These are phyloP conservation scores for Arizona elegans DNA, from an alignment of 2,113 vertebrate species.

Conservation along the genomic window DNA sequence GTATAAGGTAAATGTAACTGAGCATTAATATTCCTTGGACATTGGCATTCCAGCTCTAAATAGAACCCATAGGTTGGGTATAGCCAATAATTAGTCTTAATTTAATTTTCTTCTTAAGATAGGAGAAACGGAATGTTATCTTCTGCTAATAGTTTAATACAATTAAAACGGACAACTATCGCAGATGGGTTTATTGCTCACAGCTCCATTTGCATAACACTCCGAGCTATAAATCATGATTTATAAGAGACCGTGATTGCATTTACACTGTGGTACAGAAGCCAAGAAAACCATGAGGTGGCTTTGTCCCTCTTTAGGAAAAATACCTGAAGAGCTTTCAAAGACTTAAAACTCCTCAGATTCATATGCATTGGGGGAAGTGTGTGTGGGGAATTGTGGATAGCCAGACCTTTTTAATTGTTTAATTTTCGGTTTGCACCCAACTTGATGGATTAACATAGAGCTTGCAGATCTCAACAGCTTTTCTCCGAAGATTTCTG, in stretches of 20 bases:
- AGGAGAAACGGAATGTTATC: neutral
- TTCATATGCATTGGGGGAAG: neutral
- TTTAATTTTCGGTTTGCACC: neutral
- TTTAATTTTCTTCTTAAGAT: neutral
- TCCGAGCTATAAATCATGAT: neutral
- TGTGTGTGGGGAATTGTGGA: neutral
- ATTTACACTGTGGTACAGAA: neutral
- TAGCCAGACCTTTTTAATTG: neutral
- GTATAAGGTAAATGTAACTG: neutral
- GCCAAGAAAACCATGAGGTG: neutral
- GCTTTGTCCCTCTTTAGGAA: neutral
- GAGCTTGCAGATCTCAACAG: neutral
- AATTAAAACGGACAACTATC: neutral
- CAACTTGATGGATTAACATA: neutral
- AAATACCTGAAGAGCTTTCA: neutral
- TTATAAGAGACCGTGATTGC: neutral
- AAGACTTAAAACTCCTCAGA: neutral
- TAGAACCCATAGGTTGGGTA: neutral
- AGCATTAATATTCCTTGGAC: neutral
- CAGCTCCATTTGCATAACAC: neutral
- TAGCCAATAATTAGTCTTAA: neutral
- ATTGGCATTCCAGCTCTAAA: neutral
- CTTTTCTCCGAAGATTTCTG: constrained; percentile 37
- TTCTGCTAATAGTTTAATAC: neutral
- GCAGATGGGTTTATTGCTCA: neutral